Base-by-base conservation (phyloP, 2,888 invertebrate species). In the Enchytraeus crypticus region DNA sequence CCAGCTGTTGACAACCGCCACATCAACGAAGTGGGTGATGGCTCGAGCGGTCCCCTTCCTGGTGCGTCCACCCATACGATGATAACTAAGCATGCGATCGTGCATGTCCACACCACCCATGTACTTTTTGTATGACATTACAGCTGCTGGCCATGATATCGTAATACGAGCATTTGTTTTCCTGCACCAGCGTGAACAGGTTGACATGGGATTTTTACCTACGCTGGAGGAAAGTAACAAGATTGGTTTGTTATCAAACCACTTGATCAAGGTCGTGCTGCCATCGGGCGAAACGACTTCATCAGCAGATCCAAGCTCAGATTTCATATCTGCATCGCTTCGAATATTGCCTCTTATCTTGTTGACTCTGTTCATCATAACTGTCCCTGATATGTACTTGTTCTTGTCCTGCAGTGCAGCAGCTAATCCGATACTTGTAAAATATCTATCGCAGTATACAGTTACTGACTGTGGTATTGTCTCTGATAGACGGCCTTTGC, bases 11-110 rank as follows among this genome's bases (percentile, higher is more conserved):
- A 51, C 51, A 51, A 51, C 51, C 30, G 5, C 51, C 51, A 51
- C 27, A 30, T 51, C 51, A 29, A 47, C 8, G 47, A 5, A n/a
- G 23, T 11, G 47, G 23, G 5, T 5, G 23, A 47, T n/a, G 21
- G 23, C 21, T 47, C 47, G 47, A 18, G 30, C 5, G 5, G 51
- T 51, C 51, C 51, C 27, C 51, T 51, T 27, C 51, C 30, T 47
- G 21, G 47, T 21, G n/a, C 23, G n/a, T 5, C 57, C 53, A 38
- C 72, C 71, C 70, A 72, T 73, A 64, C 70, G 71, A 51, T 66
- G 68, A 38, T 64, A 57, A 51, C 82, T 85, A 56, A 71, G 87
- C 23, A 49, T 14, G 26, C 29, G 51, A 49, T 49, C 51, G 14
- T 27, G 23, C 23, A 29, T 51, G 26, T 51, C 51, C 4, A 51